phyloP scores from a whole-genome alignment of 64 coral and sea anemone species.

The Hydrozoanthus tunicans region DNA sequence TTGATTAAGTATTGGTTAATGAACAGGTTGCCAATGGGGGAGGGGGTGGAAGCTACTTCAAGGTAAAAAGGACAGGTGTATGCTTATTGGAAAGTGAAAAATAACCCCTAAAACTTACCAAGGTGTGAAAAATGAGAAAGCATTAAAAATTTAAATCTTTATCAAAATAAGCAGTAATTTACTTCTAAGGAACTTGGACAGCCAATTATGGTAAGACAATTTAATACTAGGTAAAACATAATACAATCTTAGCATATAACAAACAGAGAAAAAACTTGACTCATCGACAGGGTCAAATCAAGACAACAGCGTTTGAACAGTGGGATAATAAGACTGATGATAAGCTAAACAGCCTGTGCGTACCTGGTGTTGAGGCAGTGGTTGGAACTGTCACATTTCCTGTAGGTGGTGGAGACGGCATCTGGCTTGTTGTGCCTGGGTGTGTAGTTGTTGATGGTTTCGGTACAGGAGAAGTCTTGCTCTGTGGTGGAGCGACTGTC shows the following conservation, averaged over 20 bases:
- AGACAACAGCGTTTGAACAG: background rate
- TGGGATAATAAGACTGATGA: background rate
- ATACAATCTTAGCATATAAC: too few relatives aligned
- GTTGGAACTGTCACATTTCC: conserved; percentile 51
- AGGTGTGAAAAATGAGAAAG: too few relatives aligned
- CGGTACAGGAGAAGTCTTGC: conserved; percentile 15
- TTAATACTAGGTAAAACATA: too few relatives aligned
- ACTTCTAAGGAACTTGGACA: too few relatives aligned
- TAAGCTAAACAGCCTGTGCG: background rate
- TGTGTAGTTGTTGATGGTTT: conserved; percentile 12
- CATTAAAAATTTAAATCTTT: background rate
- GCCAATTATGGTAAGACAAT: too few relatives aligned
- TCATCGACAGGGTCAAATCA: too few relatives aligned
- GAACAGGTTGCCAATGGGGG: background rate
- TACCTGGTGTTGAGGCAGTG: conserved; percentile 51
- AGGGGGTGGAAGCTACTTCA: too few relatives aligned
- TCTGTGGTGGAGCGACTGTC: conserved; percentile 8
- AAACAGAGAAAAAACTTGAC: too few relatives aligned
- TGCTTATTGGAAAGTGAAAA: too few relatives aligned
- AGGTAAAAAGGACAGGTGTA: too few relatives aligned
- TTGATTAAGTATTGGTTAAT: background rate
- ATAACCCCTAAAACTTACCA: too few relatives aligned
- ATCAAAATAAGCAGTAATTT: background rate
- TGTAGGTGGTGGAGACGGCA: background rate
- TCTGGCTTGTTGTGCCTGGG: conserved; percentile 11